Conservation (phyloP, 2,888 invertebrate genomes). For the Pinctada fucata region DNA sequence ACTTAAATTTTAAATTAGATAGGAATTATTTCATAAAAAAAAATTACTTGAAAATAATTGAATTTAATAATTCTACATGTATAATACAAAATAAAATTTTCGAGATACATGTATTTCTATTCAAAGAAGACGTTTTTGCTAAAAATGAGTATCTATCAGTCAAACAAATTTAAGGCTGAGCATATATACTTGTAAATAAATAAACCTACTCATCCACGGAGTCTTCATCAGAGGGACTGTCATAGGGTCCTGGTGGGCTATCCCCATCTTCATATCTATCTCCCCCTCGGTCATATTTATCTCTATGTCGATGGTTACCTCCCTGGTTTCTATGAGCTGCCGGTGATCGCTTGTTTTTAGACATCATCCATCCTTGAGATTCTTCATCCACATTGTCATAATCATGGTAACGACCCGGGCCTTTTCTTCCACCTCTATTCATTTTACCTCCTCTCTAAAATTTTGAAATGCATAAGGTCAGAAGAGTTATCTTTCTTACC, state of each 20-base stretch:
- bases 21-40: not conserved
- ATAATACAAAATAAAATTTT: too few species aligned
- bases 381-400: constrained; percentile 65
- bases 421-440: not conserved
- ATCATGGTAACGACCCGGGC: constrained; percentile 53
- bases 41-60: too few species aligned
- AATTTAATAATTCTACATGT: too few species aligned
- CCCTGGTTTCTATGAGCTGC: constrained; percentile 18
- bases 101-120: too few species aligned
- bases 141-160: too few species aligned
- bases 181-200: too few species aligned
- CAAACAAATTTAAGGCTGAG: too few species aligned
- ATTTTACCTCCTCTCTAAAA: constrained; percentile 4
- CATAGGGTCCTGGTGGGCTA: constrained; percentile 71
- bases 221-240: constrained; percentile 71
- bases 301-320: constrained; percentile 5
- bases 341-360: constrained; percentile 14
- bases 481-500: not conserved
- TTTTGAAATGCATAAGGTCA: not conserved
- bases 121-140: too few species aligned
- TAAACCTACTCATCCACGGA: constrained; percentile 31
- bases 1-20: not conserved
- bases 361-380: constrained; percentile 42
- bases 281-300: constrained; percentile 30
- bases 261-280: constrained; percentile 48